phyloP scores from a whole-genome alignment of 2,113 vertebrate species.

The Poeciliopsis occidentalis region DNA sequence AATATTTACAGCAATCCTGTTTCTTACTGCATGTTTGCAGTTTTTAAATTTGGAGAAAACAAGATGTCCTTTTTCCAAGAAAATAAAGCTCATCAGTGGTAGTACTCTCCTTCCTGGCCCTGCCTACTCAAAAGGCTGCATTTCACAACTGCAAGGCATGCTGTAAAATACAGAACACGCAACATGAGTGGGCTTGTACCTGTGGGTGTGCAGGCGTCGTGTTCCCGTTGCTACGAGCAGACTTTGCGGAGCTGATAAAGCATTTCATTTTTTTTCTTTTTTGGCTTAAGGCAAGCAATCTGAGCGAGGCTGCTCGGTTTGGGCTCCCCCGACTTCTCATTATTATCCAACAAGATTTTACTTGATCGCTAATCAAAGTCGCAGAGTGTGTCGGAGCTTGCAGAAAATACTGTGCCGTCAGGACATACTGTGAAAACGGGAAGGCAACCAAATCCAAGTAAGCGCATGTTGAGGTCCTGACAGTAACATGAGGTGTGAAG shows the following conservation, averaged over 20 bases:
- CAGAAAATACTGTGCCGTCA: conserved; percentile 40
- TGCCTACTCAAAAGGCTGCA: background rate
- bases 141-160: background rate
- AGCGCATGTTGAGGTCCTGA: conserved; percentile 17
- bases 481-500: conserved; percentile 37
- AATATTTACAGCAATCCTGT: too few relatives aligned
- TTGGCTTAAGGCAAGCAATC: conserved; percentile 63
- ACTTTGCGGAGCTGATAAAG: conserved; percentile 41
- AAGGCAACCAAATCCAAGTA: conserved; percentile 29
- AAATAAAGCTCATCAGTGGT: background rate
- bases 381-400: conserved; percentile 48
- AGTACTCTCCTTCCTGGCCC: background rate
- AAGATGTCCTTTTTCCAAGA: background rate
- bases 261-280: conserved; percentile 49
- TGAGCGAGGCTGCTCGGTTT: conserved; percentile 10
- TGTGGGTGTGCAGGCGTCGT: conserved; percentile 43
- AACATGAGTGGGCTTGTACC: conserved; percentile 69
- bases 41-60: background rate
- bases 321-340: conserved; percentile 33
- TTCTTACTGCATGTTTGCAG: too few relatives aligned
- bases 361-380: conserved; percentile 57
- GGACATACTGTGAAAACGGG: conserved; percentile 38
- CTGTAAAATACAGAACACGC: conserved; percentile 3
- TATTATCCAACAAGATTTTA: conserved; percentile 57
- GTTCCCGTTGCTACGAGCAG: conserved; percentile 53